Evolutionary conservation across 2,113 vertebrate genomes (phyloP).

Genomic region (Lathamus discolor): DNA sequence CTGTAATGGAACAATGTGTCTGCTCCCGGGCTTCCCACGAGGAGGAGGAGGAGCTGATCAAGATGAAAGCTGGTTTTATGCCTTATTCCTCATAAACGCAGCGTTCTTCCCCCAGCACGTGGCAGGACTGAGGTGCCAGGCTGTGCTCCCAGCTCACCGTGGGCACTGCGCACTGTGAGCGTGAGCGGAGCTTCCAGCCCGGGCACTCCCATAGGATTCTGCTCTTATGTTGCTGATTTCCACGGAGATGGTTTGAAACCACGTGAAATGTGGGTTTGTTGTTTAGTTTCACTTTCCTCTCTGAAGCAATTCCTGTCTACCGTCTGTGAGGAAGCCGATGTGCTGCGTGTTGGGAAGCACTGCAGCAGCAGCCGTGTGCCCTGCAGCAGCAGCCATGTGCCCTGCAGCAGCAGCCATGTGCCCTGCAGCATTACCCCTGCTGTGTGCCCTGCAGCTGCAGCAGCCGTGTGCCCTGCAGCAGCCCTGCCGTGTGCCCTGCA

Average conservation of each 20-base stretch:
- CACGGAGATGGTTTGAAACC: background rate
- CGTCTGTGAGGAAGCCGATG: rapidly evolving
- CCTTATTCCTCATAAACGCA: constrained; percentile 56
- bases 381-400: too few species aligned
- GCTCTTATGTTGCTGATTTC: background rate
- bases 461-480: too few species aligned
- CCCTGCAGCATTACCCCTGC: too few species aligned
- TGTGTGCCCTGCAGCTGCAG: too few species aligned
- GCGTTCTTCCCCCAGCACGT: background rate
- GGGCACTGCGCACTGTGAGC: background rate
- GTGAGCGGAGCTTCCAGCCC: background rate
- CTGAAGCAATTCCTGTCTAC: background rate
- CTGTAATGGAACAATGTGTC: background rate
- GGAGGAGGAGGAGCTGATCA: background rate
- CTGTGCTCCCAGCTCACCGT: background rate
- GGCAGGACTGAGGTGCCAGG: constrained; percentile 20
- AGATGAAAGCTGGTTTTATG: constrained; percentile 41
- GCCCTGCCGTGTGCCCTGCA: too few species aligned
- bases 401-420: too few species aligned
- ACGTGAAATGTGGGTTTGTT: background rate
- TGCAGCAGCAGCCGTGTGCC: background rate
- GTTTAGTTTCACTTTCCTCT: background rate
- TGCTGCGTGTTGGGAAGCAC: rapidly evolving
- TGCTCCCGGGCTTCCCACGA: background rate
- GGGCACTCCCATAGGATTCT: background rate